Evolutionary conservation across 1,140 invertebrate genomes (phyloP).

Genomic region (Bombus turneri): DNA sequence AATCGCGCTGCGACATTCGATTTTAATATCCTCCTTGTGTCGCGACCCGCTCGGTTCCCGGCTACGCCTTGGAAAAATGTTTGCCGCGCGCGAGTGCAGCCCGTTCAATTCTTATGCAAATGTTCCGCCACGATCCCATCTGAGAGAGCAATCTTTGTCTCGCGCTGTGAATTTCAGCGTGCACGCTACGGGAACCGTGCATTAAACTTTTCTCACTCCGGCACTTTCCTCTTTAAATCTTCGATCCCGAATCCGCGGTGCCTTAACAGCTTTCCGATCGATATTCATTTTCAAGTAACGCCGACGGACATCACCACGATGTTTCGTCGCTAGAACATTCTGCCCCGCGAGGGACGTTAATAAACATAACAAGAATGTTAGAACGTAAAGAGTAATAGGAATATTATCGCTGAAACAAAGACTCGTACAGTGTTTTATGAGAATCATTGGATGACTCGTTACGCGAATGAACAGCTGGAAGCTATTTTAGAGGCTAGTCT

Average conservation of each 20-base stretch:
- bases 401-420: too few relatives aligned
- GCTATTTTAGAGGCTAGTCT: too few relatives aligned
- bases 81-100: background rate
- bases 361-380: too few relatives aligned
- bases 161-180: constrained; percentile 15
- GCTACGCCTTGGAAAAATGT: background rate
- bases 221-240: constrained; percentile 41
- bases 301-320: background rate
- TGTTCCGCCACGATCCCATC: background rate
- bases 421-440: too few relatives aligned
- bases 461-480: too few relatives aligned
- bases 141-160: constrained; percentile 16
- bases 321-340: background rate
- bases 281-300: constrained; percentile 51
- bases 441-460: too few relatives aligned
- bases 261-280: constrained; percentile 27
- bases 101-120: constrained; percentile 32
- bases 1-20: background rate
- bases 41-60: background rate
- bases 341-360: too few relatives aligned
- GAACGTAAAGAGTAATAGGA: too few relatives aligned
- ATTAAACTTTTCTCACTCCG: constrained; percentile 55
- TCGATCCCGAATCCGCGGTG: background rate
- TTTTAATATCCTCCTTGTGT: background rate
- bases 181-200: constrained; percentile 28